Evolutionary conservation across 2,888 invertebrate genomes (phyloP).

Genomic region (Synergus umbraculus): DNA sequence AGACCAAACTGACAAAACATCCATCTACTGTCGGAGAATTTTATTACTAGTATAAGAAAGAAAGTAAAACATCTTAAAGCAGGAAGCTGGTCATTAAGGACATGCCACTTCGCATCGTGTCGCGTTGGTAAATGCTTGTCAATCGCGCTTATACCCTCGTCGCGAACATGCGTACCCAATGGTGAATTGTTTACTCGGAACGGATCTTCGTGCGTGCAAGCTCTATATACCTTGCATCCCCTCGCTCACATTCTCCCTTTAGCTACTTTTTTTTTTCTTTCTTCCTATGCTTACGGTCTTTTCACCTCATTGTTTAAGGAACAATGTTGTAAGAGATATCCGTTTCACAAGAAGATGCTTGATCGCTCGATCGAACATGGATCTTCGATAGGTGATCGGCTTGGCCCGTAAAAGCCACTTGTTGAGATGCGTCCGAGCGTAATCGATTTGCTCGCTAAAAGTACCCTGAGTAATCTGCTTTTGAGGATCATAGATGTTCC

Average conservation of each 20-base stretch:
- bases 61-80: background rate
- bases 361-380: constrained; percentile 61
- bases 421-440: constrained; percentile 73
- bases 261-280: constrained; percentile 14
- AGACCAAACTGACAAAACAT: too few relatives aligned
- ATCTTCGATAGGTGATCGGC: constrained; percentile 49
- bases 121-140: background rate
- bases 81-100: background rate
- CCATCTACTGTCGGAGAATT: background rate
- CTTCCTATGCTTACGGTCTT: constrained; percentile 32
- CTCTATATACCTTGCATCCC: constrained; percentile 4
- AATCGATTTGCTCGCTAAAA: constrained; percentile 71
- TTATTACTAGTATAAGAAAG: background rate
- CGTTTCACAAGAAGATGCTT: constrained; percentile 61
- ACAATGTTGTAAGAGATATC: constrained; percentile 58
- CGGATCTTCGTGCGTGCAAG: background rate
- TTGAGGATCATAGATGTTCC: constrained; percentile 66
- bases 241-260: constrained; percentile 48
- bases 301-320: constrained; percentile 48
- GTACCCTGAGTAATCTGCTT: constrained; percentile 72
- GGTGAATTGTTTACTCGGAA: constrained; percentile 26
- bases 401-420: constrained; percentile 71
- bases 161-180: background rate
- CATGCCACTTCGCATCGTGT: background rate
- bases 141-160: too few relatives aligned